These are phyloP conservation scores for Macrobrachium nipponense DNA, from an alignment of 1,140 invertebrate genomes.

Conservation along the genomic window DNA sequence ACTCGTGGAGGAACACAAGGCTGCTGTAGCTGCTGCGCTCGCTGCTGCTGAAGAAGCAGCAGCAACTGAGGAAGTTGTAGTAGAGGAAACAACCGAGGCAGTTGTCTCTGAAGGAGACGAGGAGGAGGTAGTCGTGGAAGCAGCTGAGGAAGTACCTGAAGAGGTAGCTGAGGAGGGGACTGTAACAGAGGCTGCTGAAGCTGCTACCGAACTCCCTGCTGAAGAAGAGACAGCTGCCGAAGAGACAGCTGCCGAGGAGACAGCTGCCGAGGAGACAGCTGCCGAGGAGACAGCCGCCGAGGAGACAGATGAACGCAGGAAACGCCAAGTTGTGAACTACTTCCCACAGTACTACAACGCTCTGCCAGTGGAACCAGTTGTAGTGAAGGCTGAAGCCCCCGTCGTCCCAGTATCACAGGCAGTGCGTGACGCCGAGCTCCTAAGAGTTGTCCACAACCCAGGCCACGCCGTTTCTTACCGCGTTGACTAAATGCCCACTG, in stretches of 20 bases:
- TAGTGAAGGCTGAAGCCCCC: not conserved
- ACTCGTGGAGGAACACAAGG: conserved; percentile 45
- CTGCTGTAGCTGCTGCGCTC: conserved; percentile 19
- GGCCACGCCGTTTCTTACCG: conserved; percentile 69
- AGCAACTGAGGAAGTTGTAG: not conserved
- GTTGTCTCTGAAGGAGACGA: not conserved
- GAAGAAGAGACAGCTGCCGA: not conserved
- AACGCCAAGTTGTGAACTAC: not conserved
- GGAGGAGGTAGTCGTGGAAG: not conserved
- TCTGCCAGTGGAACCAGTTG: conserved; percentile 14
- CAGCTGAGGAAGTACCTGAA: not conserved
- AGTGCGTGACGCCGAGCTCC: conserved; percentile 67
- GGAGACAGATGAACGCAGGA: not conserved
- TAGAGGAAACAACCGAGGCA: not conserved
- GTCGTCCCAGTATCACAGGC: not conserved
- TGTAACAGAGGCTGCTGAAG: not conserved
- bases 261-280: not conserved
- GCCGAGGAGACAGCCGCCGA: not conserved
- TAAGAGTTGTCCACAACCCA: conserved; percentile 69
- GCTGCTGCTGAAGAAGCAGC: not conserved
- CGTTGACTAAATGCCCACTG: not conserved
- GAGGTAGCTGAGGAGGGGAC: not conserved
- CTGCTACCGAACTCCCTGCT: not conserved
- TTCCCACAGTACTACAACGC: conserved; percentile 22
- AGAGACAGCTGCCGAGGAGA: not conserved